Evolutionary conservation across 2,888 invertebrate species (phyloP).

Genomic region (Torymus tubicola): DNA sequence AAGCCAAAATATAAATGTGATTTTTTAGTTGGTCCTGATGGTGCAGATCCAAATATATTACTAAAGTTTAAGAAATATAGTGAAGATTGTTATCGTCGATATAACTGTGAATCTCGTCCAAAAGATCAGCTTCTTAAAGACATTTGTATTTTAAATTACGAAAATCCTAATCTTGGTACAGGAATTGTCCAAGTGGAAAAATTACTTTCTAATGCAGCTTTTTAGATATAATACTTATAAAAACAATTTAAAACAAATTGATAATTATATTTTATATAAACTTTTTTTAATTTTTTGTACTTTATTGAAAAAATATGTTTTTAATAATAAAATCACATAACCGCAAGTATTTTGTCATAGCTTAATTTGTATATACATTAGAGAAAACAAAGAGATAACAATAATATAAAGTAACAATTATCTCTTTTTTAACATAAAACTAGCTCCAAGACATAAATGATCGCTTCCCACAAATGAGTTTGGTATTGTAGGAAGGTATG

Average conservation of each 20-base stretch:
- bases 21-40: slow-evolving; percentile 86
- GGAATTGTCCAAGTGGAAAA: slow-evolving; percentile 48
- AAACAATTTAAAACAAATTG: slow-evolving; percentile 2
- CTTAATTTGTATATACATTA: slow-evolving; percentile 51
- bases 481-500: slow-evolving; percentile 81
- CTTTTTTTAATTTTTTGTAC: slow-evolving; percentile 45
- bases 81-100: slow-evolving; percentile 35
- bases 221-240: slow-evolving; percentile 26
- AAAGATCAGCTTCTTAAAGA: slow-evolving; percentile 46
- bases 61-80: slow-evolving; percentile 41
- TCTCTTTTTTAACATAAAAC: slow-evolving; percentile 79
- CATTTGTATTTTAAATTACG: slow-evolving; percentile 49
- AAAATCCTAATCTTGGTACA: slow-evolving; percentile 32
- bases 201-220: slow-evolving; percentile 14
- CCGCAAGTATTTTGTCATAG: slow-evolving; percentile 33
- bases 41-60: slow-evolving; percentile 73
- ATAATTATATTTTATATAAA: slow-evolving; percentile 27
- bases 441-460: slow-evolving; percentile 88
- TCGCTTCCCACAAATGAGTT: slow-evolving; percentile 88
- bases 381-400: slow-evolving; percentile 19
- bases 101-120: slow-evolving; percentile 41
- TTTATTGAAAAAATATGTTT: slow-evolving; percentile 57
- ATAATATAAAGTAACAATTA: slow-evolving; percentile 22
- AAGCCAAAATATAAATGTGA: slow-evolving; percentile 78
- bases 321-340: slow-evolving; percentile 53